Percentiles rank a stretch among this genome's conserved stretches.
These are phyloP conservation scores for Phengaris alcon DNA, from an alignment of 2,888 invertebrate genomes.

Conservation along the genomic window DNA sequence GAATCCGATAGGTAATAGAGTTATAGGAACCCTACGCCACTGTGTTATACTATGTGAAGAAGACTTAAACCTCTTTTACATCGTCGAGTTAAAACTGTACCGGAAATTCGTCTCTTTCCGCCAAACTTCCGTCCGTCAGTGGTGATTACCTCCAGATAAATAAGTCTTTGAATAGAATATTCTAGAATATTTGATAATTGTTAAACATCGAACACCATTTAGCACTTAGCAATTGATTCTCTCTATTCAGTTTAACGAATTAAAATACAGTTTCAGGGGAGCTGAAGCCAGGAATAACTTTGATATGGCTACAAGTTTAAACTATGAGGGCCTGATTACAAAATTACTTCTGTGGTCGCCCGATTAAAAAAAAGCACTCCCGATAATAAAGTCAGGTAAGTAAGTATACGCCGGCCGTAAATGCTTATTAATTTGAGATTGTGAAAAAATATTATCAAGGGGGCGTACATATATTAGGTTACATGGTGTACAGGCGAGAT, in stretches of 20 bases:
- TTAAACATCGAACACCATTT: constrained; percentile 11
- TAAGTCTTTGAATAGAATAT: constrained; percentile 27
- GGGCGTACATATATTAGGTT: constrained; percentile 18
- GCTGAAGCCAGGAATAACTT: not conserved
- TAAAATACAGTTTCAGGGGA: not conserved
- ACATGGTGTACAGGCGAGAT: not conserved
- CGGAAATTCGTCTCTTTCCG: constrained; percentile 50
- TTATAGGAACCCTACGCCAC: no score
- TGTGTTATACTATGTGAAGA: no score
- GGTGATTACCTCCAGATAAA: constrained; percentile 30
- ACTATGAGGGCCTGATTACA: no score
- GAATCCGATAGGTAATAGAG: no score
- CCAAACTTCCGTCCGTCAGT: constrained; percentile 45
- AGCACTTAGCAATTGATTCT: constrained; percentile 2
- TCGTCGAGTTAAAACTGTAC: constrained; percentile 40
- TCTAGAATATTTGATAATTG: constrained; percentile 16
- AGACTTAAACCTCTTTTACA: not conserved
- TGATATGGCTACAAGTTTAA: not conserved
- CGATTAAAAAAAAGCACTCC: no score
- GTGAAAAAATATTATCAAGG: not conserved
- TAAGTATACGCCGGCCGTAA: no score
- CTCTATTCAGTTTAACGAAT: not conserved
- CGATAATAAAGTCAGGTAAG: no score
- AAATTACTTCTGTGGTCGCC: no score
- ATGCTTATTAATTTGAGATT: no score